Conservation (phyloP, 2,113 vertebrate species). For the Oncorhynchus masou region DNA sequence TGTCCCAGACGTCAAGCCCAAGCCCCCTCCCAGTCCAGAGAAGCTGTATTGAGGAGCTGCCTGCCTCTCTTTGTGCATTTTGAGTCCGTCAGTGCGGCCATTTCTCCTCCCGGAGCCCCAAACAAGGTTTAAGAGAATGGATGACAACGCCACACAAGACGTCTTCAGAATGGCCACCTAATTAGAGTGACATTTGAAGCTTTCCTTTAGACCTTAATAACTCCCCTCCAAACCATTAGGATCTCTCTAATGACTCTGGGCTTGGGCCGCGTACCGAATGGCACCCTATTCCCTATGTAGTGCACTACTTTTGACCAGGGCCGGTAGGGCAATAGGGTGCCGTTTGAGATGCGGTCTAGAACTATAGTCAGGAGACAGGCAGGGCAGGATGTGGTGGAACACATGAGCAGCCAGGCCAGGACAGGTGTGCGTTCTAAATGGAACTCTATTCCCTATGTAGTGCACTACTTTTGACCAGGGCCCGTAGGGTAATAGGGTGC, state of each 20-base stretch:
- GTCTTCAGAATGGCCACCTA: conserved; percentile 64
- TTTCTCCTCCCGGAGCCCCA: conserved; percentile 20
- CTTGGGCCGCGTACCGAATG: neutral
- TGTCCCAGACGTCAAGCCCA: conserved; percentile 13
- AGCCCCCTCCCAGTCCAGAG: neutral
- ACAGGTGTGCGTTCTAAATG: too few species aligned
- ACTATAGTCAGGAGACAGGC: conserved; percentile 46
- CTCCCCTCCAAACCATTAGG: conserved; percentile 34
- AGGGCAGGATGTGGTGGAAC: conserved; percentile 55
- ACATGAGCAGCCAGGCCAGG: conserved; percentile 57
- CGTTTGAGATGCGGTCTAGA: too few species aligned
- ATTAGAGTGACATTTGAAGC: conserved; percentile 70
- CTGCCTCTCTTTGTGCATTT: conserved; percentile 18
- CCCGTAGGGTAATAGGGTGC: too few species aligned
- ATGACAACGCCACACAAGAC: conserved; percentile 68
- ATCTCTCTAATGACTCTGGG: conserved; percentile 41
- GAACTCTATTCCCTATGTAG: too few species aligned
- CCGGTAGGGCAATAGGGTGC: too few species aligned
- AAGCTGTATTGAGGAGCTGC: conserved; percentile 8
- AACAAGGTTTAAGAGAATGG: conserved; percentile 47
- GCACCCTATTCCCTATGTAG: neutral
- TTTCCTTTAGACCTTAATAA: conserved; percentile 72
- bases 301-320: neutral
- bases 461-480: too few species aligned
- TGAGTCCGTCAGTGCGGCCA: neutral